A percentile compares a stretch with the other conserved stretches of the same genome.
These are phyloP conservation scores for Teleogryllus oceanicus DNA, from an alignment of 2,888 invertebrate genomes.

Conservation along the genomic window DNA sequence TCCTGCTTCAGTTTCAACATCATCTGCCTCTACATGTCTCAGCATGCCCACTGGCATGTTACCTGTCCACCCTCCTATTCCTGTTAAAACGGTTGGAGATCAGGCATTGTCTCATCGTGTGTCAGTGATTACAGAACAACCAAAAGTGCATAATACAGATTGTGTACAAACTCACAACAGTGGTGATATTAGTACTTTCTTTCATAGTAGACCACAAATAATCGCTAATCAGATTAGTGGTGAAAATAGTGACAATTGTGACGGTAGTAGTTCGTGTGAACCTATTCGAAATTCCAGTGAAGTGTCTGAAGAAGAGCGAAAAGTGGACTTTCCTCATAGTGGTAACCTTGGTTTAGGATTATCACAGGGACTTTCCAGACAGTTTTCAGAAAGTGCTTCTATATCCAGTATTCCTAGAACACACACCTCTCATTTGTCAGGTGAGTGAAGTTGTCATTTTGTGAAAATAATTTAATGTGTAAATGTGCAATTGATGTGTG, in stretches of 20 bases:
- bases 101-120: conserved; percentile 40
- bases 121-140: conserved; percentile 45
- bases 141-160: conserved; percentile 26
- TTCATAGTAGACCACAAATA: conserved; percentile 34
- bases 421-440: conserved; percentile 33
- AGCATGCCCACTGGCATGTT: conserved; percentile 1
- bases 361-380: conserved; percentile 30
- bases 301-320: conserved; percentile 29
- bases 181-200: conserved; percentile 32
- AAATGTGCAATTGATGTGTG: no score
- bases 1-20: not conserved
- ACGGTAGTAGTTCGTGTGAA: conserved; percentile 26
- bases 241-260: conserved; percentile 24
- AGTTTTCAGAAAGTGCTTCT: conserved; percentile 32
- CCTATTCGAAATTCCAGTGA: conserved; percentile 30
- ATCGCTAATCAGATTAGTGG: conserved; percentile 28
- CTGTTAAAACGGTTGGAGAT: not conserved
- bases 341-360: conserved; percentile 32
- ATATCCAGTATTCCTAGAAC: conserved; percentile 36
- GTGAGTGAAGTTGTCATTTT: conserved; percentile 26
- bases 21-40: not conserved
- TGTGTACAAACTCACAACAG: conserved; percentile 34
- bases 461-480: no score
- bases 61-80: not conserved
- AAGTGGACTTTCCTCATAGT: conserved; percentile 30